Evolutionary conservation across 2,113 vertebrate genomes (phyloP), one percentile per base, ranked within the genome.

Genomic region (Prolemur simus): DNA sequence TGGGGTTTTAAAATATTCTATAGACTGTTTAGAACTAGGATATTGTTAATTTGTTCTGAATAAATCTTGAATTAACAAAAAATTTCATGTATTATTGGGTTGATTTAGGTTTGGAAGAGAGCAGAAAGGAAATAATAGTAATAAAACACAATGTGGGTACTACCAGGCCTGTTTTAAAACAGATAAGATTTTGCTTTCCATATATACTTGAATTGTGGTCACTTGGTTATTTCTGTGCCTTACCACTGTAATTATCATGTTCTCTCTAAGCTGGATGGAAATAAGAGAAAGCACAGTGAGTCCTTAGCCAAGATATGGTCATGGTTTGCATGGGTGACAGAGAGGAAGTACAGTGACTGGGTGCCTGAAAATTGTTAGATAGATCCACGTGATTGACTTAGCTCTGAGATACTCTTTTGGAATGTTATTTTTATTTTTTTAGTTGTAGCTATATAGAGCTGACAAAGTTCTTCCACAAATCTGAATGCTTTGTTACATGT

Each of bases 41-140:
- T 96, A 10, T 78, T 92, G 71, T 34, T 98, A 96, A 97, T 98
- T 97, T 94, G 47, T 95, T 96, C 90, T 83, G 56, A 96, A 34
- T 9, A 8, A 89, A 86, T 95, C 95, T 89, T 89, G 74, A 92
- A 49, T 47, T 92, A 97, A 92, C 85, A 85, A 69, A 96, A 94
- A 91, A 93, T 98, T 98, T 68, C 45, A 2, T 66, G 60, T 18
- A 96, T 82, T 92, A 94, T 89, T 95, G 68, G 60, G 37, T 93
- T 97, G 94, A 88, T 89, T 94, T 94, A 60, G 58, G 10, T 25
- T 56, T 89, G 77, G 85, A 92, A 66, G 68, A 37, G 66, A 32
- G 14, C 96, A 96, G 95, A 98, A 98, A 98, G 98, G 98, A 99
- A 99, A 99, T 98, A 98, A 98, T 99, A 98, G 97, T 97, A 97